Conservation (phyloP, 2,888 invertebrate species). For the Acanthosepion lycidas region DNA sequence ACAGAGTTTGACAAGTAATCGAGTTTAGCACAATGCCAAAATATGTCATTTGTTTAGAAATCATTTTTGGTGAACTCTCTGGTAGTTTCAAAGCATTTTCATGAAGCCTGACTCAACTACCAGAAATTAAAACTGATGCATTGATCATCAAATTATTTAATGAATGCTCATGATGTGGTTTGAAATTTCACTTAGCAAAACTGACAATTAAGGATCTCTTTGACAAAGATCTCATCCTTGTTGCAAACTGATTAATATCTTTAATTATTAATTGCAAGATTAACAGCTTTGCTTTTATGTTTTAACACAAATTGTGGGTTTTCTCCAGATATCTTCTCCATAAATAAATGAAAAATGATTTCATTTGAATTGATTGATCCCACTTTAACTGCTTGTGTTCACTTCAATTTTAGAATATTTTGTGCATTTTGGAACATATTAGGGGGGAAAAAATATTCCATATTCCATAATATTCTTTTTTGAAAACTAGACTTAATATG, state of each 20-base stretch:
- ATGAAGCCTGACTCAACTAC: not conserved
- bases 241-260: not conserved
- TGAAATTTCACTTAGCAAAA: not conserved
- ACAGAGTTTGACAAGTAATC: too few relatives aligned
- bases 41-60: too few relatives aligned
- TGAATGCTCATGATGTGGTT: not conserved
- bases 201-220: not conserved
- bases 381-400: not conserved
- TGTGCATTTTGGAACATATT: too few relatives aligned
- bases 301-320: not conserved
- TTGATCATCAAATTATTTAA: not conserved
- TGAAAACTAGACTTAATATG: too few relatives aligned
- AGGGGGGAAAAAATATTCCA: too few relatives aligned
- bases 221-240: not conserved
- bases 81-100: not conserved
- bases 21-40: too few relatives aligned
- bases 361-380: not conserved
- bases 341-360: not conserved
- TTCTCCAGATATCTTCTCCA: not conserved
- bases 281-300: not conserved
- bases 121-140: not conserved
- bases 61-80: not conserved
- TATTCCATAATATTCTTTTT: too few relatives aligned
- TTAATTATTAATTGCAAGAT: not conserved
- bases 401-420: not conserved